phyloP scores from a whole-genome alignment of 2,888 invertebrate species.

The Andrena fulva region DNA sequence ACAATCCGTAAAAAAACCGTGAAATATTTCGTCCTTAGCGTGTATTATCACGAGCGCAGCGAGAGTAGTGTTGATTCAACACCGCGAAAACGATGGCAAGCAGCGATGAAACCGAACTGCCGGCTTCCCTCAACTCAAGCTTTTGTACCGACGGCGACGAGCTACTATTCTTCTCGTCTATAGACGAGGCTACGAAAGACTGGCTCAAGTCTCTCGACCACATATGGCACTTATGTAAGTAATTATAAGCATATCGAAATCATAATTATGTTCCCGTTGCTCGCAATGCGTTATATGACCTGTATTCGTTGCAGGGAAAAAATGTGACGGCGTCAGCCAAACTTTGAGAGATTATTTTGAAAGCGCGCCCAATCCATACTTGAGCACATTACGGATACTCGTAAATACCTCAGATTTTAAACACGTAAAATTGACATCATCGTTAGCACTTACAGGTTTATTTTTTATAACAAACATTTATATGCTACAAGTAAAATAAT shows the following conservation, averaged over 20 bases:
- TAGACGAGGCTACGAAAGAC: conserved; percentile 77
- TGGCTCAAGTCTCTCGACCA: conserved; percentile 79
- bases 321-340: conserved; percentile 86
- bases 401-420: conserved; percentile 88
- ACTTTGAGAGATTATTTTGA: conserved; percentile 86
- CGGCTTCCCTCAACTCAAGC: background rate
- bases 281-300: background rate
- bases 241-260: background rate
- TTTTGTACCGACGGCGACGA: conserved; percentile 3
- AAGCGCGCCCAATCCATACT: conserved; percentile 87
- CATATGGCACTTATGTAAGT: conserved; percentile 80
- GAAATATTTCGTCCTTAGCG: background rate
- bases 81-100: background rate
- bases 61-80: conserved; percentile 5
- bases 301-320: conserved; percentile 85
- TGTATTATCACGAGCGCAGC: background rate
- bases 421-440: conserved; percentile 87
- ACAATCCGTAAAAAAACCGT: background rate
- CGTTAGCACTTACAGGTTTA: conserved; percentile 86
- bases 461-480: conserved; percentile 7
- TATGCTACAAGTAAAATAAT: background rate
- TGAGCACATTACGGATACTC: conserved; percentile 87
- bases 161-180: conserved; percentile 65
- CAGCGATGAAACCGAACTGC: background rate
- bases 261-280: background rate